Evolutionary conservation across 1,140 invertebrate species (phyloP).

Genomic region (Cheumatopsyche charites): DNA sequence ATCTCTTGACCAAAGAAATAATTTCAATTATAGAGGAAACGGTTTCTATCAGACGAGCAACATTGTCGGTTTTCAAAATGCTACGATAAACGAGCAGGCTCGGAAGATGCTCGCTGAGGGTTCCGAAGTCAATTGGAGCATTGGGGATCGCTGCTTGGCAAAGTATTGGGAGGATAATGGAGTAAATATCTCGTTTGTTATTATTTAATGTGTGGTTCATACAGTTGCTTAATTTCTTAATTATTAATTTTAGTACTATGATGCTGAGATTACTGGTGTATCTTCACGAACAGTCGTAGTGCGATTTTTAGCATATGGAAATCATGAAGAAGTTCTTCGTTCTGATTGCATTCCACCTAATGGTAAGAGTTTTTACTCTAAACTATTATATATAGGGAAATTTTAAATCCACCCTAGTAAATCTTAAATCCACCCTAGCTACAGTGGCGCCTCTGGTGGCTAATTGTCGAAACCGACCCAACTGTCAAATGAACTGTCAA

Average conservation of each 20-base stretch:
- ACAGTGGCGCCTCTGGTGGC: no score
- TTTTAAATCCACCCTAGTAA: no score
- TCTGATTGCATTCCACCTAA: conserved; percentile 75
- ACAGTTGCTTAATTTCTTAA: neutral
- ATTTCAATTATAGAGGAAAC: conserved; percentile 38
- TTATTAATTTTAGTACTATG: conserved; percentile 76
- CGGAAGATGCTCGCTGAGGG: conserved; percentile 59
- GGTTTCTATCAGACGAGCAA: conserved; percentile 64
- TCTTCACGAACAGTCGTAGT: conserved; percentile 83
- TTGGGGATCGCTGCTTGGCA: conserved; percentile 83
- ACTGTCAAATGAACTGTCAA: no score
- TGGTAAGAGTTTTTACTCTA: conserved; percentile 46
- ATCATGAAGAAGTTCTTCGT: conserved; percentile 86
- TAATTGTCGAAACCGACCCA: no score
- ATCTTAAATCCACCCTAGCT: no score
- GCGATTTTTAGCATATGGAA: conserved; percentile 85
- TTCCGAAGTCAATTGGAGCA: conserved; percentile 68
- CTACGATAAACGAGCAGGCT: conserved; percentile 66
- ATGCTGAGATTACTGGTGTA: conserved; percentile 79
- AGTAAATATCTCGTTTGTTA: conserved; percentile 67
- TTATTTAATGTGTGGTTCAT: conserved; percentile 29
- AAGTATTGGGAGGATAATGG: conserved; percentile 92
- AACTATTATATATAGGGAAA: no score
- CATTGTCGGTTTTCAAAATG: conserved; percentile 66
- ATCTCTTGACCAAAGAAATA: conserved; percentile 37